A percentile compares a stretch with the other conserved stretches of the same genome.
These are phyloP conservation scores for Dendronephthya gigantea DNA, from an alignment of 64 coral and sea anemone genomes.

Conservation along the genomic window DNA sequence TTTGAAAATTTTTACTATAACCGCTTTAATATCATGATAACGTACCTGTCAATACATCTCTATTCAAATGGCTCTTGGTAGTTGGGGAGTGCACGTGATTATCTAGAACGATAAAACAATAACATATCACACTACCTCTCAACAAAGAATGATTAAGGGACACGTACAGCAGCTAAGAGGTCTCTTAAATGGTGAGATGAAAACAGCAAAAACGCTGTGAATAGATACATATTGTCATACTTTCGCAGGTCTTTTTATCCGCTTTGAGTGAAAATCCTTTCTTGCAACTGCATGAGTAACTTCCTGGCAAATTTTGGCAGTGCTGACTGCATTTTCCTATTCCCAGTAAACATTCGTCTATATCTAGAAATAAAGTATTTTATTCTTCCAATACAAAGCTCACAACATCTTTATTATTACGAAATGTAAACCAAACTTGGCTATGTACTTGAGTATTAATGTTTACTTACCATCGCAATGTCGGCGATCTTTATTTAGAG, in stretches of 20 bases:
- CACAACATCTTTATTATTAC: too few species aligned
- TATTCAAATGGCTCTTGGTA: not conserved
- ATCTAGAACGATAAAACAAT: not conserved
- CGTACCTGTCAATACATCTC: not conserved
- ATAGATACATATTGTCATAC: not conserved
- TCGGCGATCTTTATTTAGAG: conserved; percentile 52
- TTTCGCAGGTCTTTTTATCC: not conserved
- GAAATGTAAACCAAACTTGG: not conserved
- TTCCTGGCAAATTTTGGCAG: conserved; percentile 62
- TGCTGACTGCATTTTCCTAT: conserved; percentile 59
- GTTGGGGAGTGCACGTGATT: not conserved
- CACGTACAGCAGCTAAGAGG: too few species aligned
- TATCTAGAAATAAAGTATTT: conserved; percentile 40
- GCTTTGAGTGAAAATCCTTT: conserved; percentile 35
- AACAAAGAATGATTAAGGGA: too few species aligned
- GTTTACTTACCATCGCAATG: conserved; percentile 80
- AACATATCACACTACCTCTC: too few species aligned
- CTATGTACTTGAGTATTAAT: not conserved
- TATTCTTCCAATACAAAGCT: too few species aligned
- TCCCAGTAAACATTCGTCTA: conserved; percentile 71
- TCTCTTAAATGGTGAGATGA: too few species aligned
- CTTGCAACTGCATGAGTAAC: conserved; percentile 61
- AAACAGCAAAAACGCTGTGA: too few species aligned
- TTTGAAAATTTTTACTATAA: too few species aligned
- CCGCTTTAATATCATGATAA: too few species aligned